These are phyloP conservation scores for Parthenolecanium corni DNA, from an alignment of 2,888 invertebrate species.

Conservation along the genomic window DNA sequence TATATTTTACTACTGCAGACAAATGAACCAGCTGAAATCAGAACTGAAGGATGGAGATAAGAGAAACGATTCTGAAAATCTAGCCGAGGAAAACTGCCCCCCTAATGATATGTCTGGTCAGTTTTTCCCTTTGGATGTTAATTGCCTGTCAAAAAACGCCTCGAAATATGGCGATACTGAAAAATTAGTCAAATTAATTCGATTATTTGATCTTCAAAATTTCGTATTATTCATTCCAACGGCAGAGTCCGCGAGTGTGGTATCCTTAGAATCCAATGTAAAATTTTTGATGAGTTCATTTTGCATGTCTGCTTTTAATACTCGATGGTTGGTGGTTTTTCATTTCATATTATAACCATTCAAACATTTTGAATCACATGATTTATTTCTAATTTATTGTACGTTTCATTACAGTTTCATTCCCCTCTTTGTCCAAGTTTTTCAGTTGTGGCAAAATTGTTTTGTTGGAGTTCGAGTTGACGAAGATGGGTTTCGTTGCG, in stretches of 20 bases:
- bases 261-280: constrained; percentile 50
- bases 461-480: constrained; percentile 71
- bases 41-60: constrained; percentile 2
- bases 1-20: constrained; percentile 1
- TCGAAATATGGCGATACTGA: constrained; percentile 11
- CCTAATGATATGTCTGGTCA: background rate
- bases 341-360: background rate
- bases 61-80: background rate
- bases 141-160: constrained; percentile 11
- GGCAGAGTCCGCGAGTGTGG: constrained; percentile 35
- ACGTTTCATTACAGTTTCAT: constrained; percentile 47
- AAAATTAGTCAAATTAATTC: constrained; percentile 37
- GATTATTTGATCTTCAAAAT: constrained; percentile 70
- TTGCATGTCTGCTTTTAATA: constrained; percentile 70
- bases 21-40: background rate
- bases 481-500: constrained; percentile 56
- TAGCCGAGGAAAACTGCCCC: background rate
- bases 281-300: constrained; percentile 70
- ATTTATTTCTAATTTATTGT: background rate
- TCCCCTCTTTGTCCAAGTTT: constrained; percentile 77
- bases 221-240: constrained; percentile 65
- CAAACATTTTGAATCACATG: background rate
- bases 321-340: constrained; percentile 35
- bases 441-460: constrained; percentile 66
- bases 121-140: constrained; percentile 10